phyloP scores from a whole-genome alignment of 2,797 vertebrate species.

The Danio jaintianensis region DNA sequence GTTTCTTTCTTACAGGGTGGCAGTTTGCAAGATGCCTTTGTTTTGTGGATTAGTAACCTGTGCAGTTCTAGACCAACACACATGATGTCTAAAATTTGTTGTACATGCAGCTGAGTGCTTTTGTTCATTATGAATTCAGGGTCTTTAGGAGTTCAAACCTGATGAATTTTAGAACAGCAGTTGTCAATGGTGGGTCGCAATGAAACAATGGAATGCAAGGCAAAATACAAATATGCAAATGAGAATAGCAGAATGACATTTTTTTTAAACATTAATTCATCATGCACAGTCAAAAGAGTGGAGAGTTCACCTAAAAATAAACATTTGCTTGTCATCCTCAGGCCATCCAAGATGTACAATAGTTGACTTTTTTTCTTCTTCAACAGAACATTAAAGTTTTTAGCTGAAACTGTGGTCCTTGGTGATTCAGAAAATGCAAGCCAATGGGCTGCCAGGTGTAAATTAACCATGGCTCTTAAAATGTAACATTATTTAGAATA shows the following conservation, averaged over 20 bases:
- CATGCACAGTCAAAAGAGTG: neutral
- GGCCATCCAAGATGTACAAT: no score
- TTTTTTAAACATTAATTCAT: neutral
- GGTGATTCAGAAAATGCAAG: no score
- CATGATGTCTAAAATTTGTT: slow-evolving; percentile 26
- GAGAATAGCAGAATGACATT: neutral
- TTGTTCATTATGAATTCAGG: slow-evolving; percentile 31
- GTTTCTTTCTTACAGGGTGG: neutral
- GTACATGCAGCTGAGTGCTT: slow-evolving; percentile 19
- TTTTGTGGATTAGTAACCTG: slow-evolving; percentile 25
- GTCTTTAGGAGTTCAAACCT: slow-evolving; percentile 7
- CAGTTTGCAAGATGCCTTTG: slow-evolving; percentile 19
- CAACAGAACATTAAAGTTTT: no score
- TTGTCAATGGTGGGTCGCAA: neutral
- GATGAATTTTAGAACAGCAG: slow-evolving; percentile 5
- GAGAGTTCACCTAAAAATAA: neutral
- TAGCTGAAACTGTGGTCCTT: no score
- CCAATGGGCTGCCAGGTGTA: no score
- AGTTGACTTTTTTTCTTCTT: no score
- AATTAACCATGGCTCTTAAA: no score
- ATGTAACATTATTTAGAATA: no score
- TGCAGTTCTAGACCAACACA: slow-evolving; percentile 17
- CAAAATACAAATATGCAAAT: slow-evolving; percentile 8
- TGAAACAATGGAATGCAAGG: neutral
- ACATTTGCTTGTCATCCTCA: no score